Base-by-base conservation (phyloP, 2,113 vertebrate genomes). In the Corythornis cristatus region DNA sequence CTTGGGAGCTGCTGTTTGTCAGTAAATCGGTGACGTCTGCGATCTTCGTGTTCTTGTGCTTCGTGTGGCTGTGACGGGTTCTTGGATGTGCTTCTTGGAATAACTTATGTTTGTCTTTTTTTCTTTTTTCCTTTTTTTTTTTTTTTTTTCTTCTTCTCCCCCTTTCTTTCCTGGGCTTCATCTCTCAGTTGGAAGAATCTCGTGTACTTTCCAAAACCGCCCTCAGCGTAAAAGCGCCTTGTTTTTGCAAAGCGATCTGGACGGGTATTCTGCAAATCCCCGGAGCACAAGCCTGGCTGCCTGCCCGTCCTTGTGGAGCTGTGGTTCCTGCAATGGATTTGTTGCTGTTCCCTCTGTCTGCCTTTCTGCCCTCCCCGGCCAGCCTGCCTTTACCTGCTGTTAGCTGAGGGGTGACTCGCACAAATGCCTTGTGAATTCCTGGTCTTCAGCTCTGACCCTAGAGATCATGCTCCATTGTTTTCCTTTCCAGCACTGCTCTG, bases 111-210 rank as follows among this genome's bases (percentile, higher is more conserved):
- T 83, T 90, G 46, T 54, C 15, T 28, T 2, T 21, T 9, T 8
- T 3, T 12, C 12, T 15, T 29, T 11, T 31, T 37, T 45, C 45
- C 22, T 65, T 78, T 89, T 67, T 96, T 8, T 46, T 46, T 46
- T 46, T 81, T 9, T 46, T 8, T 46, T 46, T 46, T 46, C 9
- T 46, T 46, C 9, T 46, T 18, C 15, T 19, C 45, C 45, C 45
- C 19, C 33, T 37, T 43, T 48, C 26, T 64, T 81, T 92, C 70
- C 60, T 48, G 58, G 62, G 84, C 35, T 95, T 78, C 9, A 35
- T 89, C 80, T 96, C 56, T 86, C 46, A 8, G 50, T 90, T 90
- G 83, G 90, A 86, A 83, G 75, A 92, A 91, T 91, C 67, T 58
- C 2, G 3, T 68, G 84, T 84, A 74, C 91, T 90, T 96, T 91